Evolutionary conservation across 2,888 invertebrate genomes (phyloP), one percentile per base, ranked within the genome.

Genomic region (Teinopalpus imperialis): DNA sequence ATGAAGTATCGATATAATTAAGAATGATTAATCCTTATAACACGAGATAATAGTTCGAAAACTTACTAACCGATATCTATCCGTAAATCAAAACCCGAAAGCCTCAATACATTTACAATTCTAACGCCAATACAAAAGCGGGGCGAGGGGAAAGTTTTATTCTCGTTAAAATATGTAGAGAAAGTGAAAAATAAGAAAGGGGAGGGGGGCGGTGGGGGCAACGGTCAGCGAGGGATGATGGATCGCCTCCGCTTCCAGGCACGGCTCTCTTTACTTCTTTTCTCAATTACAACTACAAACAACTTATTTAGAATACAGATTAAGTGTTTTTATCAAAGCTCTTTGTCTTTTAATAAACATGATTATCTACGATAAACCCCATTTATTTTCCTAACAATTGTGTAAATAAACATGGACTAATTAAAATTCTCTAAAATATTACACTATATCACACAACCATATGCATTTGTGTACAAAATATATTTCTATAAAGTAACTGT

Each of bases 141-240:
- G 72, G 76, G 75, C 69, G 67, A 77, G 76, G 76, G 69, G 77
- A 85, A 88, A 86, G 78, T 86, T 88, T 86, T 81, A 82, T 82
- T 87, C 85, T 85, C 78, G 81, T 87, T 88, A 85, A 89, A 89
- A 88, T 89, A 89, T 89, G 89, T 88, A 88, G 88, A 86, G 88
- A 81, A 85, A 87, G 88, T 85, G 89, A 83, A 88, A 85, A 89
- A 83, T 85, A 83, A 81, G 80, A 76, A 77, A 71, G 74, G 71
- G 71, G 73, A 63, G 16, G 67, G 53, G 63, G 26, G 35, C 13
- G 55, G 65, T 62, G 74, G 75, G 68, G 74, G 74, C 70, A 74
- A 77, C 80, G 85, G 81, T 83, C 85, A 86, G 80, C 70, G 66
- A 71, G 77, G 87, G 81, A 89, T 89, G 89, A 89, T 89, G 89